A percentile compares a stretch with the other conserved stretches of the same genome.
phyloP scores from a whole-genome alignment of 2,888 invertebrate genomes.

The Corythucha ciliata region DNA sequence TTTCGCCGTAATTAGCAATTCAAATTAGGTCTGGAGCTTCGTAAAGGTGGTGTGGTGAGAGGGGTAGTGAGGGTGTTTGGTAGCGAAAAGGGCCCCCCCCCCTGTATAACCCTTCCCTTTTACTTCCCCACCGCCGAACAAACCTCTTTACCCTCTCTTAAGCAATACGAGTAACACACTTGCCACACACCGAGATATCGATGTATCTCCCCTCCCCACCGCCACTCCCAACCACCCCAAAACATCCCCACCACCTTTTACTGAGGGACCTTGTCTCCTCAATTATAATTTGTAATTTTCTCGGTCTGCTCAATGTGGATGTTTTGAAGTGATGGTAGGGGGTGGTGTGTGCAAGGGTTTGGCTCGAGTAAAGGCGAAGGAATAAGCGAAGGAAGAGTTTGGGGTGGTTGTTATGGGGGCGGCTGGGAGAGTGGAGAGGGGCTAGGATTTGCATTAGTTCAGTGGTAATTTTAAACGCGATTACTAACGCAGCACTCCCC shows the following conservation, averaged over 20 bases:
- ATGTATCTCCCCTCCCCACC: slow-evolving; percentile 19
- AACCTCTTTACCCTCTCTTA: slow-evolving; percentile 11
- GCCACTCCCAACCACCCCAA: slow-evolving; percentile 10
- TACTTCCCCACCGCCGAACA: slow-evolving; percentile 14
- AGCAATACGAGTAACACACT: slow-evolving; percentile 31
- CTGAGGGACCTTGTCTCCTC: slow-evolving; percentile 16
- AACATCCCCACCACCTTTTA: slow-evolving; percentile 14
- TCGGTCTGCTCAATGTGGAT: no score
- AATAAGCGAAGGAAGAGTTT: no score
- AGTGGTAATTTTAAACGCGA: slow-evolving; percentile 27
- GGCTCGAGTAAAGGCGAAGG: no score
- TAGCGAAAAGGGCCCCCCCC: slow-evolving; percentile 3
- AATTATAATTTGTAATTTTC: slow-evolving; percentile 30
- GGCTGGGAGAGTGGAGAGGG: slow-evolving; percentile 1
- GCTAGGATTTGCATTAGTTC: slow-evolving; percentile 27
- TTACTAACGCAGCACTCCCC: slow-evolving; percentile 24
- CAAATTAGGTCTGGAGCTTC: slow-evolving; percentile 56
- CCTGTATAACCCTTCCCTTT: background rate
- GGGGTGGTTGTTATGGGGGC: slow-evolving; percentile 3
- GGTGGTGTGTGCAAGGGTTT: no score
- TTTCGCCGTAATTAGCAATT: slow-evolving; percentile 74
- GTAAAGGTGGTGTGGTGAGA: slow-evolving; percentile 12
- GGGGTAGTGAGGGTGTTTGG: slow-evolving; percentile 2
- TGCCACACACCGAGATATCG: slow-evolving; percentile 29
- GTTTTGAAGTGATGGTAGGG: no score